These are phyloP conservation scores for Erpobdella octoculata DNA, from an alignment of 2,888 invertebrate genomes.

Conservation along the genomic window DNA sequence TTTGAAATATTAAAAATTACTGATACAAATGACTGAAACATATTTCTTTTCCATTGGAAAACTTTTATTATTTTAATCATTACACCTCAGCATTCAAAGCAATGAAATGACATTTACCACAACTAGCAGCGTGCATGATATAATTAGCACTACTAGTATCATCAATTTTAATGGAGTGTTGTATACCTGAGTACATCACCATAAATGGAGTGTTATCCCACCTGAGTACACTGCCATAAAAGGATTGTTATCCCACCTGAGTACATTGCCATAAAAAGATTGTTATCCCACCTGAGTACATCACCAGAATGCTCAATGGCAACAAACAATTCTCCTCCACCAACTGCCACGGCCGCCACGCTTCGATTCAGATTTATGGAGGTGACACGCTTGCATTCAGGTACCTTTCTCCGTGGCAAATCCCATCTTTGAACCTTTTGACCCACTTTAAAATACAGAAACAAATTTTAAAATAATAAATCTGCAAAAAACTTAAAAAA, in stretches of 20 bases:
- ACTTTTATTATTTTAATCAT: too few relatives aligned
- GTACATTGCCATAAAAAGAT: background rate
- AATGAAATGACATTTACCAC: too few relatives aligned
- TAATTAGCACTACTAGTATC: too few relatives aligned
- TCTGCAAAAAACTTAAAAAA: background rate
- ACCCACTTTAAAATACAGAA: background rate
- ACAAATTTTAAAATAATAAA: background rate
- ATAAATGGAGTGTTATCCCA: background rate
- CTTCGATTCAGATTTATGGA: background rate
- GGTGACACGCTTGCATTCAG: background rate
- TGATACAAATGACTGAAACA: too few relatives aligned
- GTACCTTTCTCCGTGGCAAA: background rate
- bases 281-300: background rate
- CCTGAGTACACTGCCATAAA: background rate
- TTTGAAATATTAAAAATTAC: too few relatives aligned
- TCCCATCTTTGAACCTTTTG: too few relatives aligned
- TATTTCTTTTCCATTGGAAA: too few relatives aligned
- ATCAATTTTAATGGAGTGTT: too few relatives aligned
- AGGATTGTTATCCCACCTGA: background rate
- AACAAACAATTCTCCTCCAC: slow-evolving; percentile 6
- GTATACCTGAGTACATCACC: background rate
- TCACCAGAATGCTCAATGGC: slow-evolving; percentile 6
- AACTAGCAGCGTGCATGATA: too few relatives aligned
- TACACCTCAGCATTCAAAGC: too few relatives aligned
- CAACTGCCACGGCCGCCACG: background rate